A percentile compares a stretch with the other conserved stretches of the same genome.
These are phyloP conservation scores for Pollimyrus isidori DNA, from an alignment of 2,113 vertebrate genomes.

Conservation along the genomic window DNA sequence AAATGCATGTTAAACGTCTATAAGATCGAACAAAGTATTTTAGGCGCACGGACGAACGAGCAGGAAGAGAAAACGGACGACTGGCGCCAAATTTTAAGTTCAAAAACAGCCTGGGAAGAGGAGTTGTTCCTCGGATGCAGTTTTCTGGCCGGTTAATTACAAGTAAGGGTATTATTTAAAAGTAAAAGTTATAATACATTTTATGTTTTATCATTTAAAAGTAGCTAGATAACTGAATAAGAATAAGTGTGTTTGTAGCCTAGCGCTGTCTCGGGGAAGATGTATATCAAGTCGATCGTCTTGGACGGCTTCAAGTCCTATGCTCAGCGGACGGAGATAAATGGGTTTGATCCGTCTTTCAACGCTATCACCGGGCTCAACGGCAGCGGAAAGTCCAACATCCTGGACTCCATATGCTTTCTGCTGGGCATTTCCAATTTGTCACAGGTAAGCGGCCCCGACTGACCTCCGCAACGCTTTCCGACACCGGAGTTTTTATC, in stretches of 20 bases:
- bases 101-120: neutral
- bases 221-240: neutral
- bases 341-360: slow-evolving; percentile 81
- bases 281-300: slow-evolving; percentile 86
- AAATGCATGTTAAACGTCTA: neutral
- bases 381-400: slow-evolving; percentile 95
- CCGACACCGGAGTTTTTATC: neutral
- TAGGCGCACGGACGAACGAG: neutral
- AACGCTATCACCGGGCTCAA: slow-evolving; percentile 96
- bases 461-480: neutral
- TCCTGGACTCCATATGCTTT: slow-evolving; percentile 92
- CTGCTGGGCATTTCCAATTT: slow-evolving; percentile 83
- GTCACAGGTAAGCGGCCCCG: slow-evolving; percentile 66
- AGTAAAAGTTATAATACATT: neutral
- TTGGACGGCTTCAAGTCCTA: slow-evolving; percentile 97
- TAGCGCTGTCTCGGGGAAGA: slow-evolving; percentile 40
- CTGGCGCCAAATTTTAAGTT: slow-evolving; percentile 67
- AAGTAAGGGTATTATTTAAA: neutral
- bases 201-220: neutral
- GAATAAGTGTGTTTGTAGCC: neutral
- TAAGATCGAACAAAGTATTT: neutral
- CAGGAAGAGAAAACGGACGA: neutral
- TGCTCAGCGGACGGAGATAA: slow-evolving; percentile 82
- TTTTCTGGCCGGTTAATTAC: slow-evolving; percentile 4
- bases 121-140: slow-evolving; percentile 15